phyloP scores from a whole-genome alignment of 1,140 invertebrate species.

The Listronotus oregonensis region DNA sequence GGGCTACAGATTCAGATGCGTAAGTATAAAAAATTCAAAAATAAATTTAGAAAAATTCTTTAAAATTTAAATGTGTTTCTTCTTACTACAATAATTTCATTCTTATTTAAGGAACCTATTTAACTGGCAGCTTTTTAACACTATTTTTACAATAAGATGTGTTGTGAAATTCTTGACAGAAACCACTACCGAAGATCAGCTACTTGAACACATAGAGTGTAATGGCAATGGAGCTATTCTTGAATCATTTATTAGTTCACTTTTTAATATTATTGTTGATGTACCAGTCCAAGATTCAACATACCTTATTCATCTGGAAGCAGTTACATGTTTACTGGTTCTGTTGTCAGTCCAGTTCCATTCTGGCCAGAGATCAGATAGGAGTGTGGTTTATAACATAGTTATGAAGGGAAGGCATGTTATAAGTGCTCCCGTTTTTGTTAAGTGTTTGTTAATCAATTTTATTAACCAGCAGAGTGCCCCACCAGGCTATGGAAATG shows the following conservation, averaged over 20 bases:
- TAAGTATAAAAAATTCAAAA: conserved; percentile 58
- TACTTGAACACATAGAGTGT: conserved; percentile 73
- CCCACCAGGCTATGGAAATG: conserved; percentile 67
- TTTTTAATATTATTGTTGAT: conserved; percentile 78
- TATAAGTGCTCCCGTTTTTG: conserved; percentile 73
- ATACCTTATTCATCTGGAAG: conserved; percentile 86
- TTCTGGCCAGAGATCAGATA: conserved; percentile 68
- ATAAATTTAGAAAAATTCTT: too few relatives aligned
- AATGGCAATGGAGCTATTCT: conserved; percentile 51
- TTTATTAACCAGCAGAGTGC: conserved; percentile 77
- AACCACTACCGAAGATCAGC: conserved; percentile 74
- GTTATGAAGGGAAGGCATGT: conserved; percentile 75
- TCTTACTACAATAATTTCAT: too few relatives aligned
- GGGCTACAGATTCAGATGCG: conserved; percentile 85
- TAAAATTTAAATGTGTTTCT: too few relatives aligned
- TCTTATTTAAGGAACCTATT: conserved; percentile 78
- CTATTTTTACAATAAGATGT: conserved; percentile 87
- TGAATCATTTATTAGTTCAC: conserved; percentile 68
- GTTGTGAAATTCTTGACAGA: conserved; percentile 89
- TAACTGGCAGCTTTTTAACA: conserved; percentile 94
- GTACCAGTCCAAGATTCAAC: conserved; percentile 84
- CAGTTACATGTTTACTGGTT: conserved; percentile 84
- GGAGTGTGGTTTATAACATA: conserved; percentile 65
- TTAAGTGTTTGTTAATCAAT: conserved; percentile 78
- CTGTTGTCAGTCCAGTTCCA: conserved; percentile 90